Conservation (phyloP, 2,113 vertebrate genomes). For the Indri indri region DNA sequence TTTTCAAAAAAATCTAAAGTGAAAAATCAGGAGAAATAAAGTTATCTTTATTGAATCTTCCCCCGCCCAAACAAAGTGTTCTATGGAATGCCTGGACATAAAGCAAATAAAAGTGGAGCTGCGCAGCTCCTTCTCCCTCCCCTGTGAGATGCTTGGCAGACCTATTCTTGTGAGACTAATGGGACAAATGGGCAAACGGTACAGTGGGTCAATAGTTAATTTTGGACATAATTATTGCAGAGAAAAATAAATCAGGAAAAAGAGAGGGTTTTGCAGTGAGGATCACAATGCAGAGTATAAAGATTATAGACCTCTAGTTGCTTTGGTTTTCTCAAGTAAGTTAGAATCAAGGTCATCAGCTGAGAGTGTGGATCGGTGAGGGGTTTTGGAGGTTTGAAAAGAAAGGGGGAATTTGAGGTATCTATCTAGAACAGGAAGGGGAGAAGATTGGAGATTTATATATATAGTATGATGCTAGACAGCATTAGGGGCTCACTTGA, state of each 20-base stretch:
- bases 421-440: neutral
- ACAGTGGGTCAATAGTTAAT: neutral
- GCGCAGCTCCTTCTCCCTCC: no score
- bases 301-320: neutral
- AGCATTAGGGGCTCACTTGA: neutral
- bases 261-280: neutral
- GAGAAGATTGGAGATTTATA: neutral
- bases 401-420: neutral
- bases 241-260: neutral
- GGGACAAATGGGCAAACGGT: neutral
- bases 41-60: neutral
- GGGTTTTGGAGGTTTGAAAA: neutral
- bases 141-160: neutral
- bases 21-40: neutral
- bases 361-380: neutral
- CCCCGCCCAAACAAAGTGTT: neutral
- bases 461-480: no score
- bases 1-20: neutral
- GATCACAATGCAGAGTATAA: neutral
- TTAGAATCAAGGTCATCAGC: neutral
- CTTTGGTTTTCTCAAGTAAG: neutral
- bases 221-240: neutral
- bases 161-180: neutral
- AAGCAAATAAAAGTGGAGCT: neutral
- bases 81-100: neutral